Conservation (phyloP, 2,888 invertebrate genomes). For the Metellina segmentata region DNA sequence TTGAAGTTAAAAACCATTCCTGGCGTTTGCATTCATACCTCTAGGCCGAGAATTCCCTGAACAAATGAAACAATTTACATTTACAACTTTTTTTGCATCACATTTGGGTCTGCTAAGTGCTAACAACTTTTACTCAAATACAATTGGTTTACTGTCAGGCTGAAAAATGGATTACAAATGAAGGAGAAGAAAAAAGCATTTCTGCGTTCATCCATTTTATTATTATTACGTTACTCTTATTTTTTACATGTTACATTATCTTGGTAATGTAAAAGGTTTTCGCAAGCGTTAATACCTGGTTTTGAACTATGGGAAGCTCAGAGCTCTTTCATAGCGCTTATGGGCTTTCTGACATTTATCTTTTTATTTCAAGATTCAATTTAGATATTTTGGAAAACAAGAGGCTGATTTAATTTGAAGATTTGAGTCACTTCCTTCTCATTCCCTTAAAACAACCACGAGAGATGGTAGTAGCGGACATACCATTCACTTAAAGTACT, state of each 20-base stretch:
- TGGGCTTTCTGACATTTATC: neutral
- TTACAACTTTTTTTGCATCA: constrained; percentile 34
- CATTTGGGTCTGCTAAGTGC: constrained; percentile 26
- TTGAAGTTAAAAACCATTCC: neutral
- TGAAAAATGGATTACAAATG: constrained; percentile 71
- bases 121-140: constrained; percentile 58
- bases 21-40: constrained; percentile 53
- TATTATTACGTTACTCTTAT: constrained; percentile 11
- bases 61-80: constrained; percentile 73
- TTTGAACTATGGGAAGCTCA: neutral
- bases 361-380: neutral
- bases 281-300: neutral
- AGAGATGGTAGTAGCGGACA: neutral
- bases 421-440: neutral
- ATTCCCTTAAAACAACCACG: neutral
- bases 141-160: constrained; percentile 73
- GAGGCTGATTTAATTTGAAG: neutral
- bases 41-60: constrained; percentile 63
- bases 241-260: neutral
- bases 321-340: too few species aligned
- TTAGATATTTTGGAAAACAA: neutral
- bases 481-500: neutral
- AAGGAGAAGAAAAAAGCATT: constrained; percentile 43
- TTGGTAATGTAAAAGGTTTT: neutral
- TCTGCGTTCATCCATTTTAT: constrained; percentile 10